A percentile compares a stretch with the other conserved stretches of the same genome.
Evolutionary conservation across 2,113 vertebrate genomes (phyloP).

Genomic region (Erythrocercus mccallii): DNA sequence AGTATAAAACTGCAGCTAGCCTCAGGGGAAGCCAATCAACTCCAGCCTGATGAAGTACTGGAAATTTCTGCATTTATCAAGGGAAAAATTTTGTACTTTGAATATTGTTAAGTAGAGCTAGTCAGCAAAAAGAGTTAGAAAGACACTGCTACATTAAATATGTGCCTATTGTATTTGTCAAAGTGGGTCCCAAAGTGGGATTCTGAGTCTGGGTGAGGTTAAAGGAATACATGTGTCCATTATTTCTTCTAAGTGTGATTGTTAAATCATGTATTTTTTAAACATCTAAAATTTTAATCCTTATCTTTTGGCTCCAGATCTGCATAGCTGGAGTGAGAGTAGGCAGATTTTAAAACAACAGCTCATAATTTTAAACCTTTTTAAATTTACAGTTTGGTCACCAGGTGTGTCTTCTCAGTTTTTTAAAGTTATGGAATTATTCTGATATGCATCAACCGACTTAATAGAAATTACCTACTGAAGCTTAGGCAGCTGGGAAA

Average conservation of each 20-base stretch:
- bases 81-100: neutral
- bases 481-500: neutral
- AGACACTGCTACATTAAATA: neutral
- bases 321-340: constrained; percentile 26
- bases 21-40: neutral
- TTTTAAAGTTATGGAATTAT: neutral
- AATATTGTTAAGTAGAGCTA: neutral
- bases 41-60: neutral
- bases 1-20: neutral
- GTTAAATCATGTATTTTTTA: neutral
- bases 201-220: neutral
- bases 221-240: neutral
- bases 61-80: neutral
- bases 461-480: neutral
- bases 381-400: neutral
- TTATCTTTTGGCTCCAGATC: neutral
- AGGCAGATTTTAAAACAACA: constrained; percentile 21
- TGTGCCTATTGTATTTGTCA: neutral
- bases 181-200: neutral
- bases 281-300: neutral
- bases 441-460: neutral
- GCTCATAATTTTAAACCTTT: neutral
- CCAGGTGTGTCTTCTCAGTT: neutral
- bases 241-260: neutral
- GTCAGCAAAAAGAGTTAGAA: neutral